Conservation (phyloP, 2,113 vertebrate species). For the Corynorhinus townsendii region DNA sequence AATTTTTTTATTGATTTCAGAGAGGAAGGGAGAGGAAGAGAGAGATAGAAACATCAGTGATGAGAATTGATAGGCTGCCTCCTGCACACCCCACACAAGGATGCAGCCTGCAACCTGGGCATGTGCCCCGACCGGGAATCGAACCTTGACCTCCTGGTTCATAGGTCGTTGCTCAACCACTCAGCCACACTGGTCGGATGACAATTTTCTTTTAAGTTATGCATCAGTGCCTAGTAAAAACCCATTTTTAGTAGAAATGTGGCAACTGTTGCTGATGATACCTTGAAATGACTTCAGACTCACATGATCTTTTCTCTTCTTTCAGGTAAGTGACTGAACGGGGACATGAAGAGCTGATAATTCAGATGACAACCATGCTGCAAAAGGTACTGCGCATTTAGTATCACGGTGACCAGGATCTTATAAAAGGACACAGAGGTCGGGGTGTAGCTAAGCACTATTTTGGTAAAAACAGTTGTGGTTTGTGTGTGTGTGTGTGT, state of each 20-base stretch:
- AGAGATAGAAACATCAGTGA: too few relatives aligned
- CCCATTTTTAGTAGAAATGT: background rate
- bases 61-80: too few relatives aligned
- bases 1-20: too few relatives aligned
- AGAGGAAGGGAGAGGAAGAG: too few relatives aligned
- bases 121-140: too few relatives aligned
- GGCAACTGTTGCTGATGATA: background rate
- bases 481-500: background rate
- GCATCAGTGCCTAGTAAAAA: background rate
- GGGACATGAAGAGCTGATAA: conserved; percentile 80
- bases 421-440: background rate
- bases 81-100: too few relatives aligned
- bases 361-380: conserved; percentile 85
- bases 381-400: conserved; percentile 83
- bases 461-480: background rate
- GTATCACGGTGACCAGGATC: background rate
- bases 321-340: conserved; percentile 85
- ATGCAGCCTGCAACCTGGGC: too few relatives aligned
- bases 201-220: background rate
- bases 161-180: too few relatives aligned
- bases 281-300: background rate
- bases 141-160: too few relatives aligned
- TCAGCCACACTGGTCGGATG: too few relatives aligned
- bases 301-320: conserved; percentile 36
- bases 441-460: background rate